Evolutionary conservation across 2,797 vertebrate genomes (phyloP), one percentile per base, ranked within the genome.

Genomic region (Brachyalestes nurse): DNA sequence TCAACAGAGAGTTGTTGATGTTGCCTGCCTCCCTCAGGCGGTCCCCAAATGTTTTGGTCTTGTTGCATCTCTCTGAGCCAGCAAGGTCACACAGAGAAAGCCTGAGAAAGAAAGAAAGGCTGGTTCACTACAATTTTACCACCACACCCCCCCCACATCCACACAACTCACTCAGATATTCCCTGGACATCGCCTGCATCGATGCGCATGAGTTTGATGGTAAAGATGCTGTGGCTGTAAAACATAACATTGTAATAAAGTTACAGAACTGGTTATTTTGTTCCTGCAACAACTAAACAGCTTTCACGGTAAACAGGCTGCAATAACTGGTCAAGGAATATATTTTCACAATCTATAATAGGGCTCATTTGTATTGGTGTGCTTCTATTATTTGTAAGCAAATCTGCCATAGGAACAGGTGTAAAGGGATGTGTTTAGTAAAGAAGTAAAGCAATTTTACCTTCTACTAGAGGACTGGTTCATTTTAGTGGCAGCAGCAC

Each of bases 391-490:
- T 34, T 34, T 34, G 34, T 34, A 34, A 34, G 34, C 34, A 34
- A 34, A 34, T 34, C 4, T 34, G 34, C 34, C 34, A 34, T 4
- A 34, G 28, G 28, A 28, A 28, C 4, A 2, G 2, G 34, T 4
- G 34, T 34, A 34, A 34, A 34, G 34, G 34, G 34, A 34, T 2
- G 34, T 34, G 34, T 34, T 34, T 34, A 34, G 42, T 45, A 45
- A 45, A 8, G 10, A 45, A 45, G 42, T 45, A 12, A 45, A 45
- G 42, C 19, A 19, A 5, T 4, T 21, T 82, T 86, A 94, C 97
- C 97, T 98, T 90, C 96, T 95, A 87, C 97, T 98, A 1, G 97
- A 98, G 0, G 95, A 95, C 77, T 96, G 96, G 89, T 97, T 97
- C 93, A 97, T 94, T 91, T 94, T 96, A 0, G 97, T 98, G 38